Base-by-base conservation (phyloP, 2,113 vertebrate genomes). In the Mustela lutreola region DNA sequence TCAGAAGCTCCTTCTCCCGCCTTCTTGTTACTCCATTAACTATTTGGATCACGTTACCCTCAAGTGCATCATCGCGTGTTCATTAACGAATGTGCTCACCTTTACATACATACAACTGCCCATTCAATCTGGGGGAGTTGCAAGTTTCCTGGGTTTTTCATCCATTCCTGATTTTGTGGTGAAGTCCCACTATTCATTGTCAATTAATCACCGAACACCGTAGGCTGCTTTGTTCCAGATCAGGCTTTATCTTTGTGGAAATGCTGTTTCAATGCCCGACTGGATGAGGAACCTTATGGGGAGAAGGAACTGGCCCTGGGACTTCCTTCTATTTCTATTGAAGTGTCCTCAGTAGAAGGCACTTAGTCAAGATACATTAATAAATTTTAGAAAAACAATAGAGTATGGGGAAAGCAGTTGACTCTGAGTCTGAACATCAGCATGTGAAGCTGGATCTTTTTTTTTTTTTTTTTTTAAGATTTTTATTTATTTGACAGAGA, bases 321-420 rank as follows among this genome's bases (percentile, higher is more conserved):
- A 70, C 4, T 12, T 1, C 4, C 8, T 2, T 71, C 39, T 21
- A 0, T 42, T 28, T 39, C 36, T 36, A 18, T 0, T 1, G 56
- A 18, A 8, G 1, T 2, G 3, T 67, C 26, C 50, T 28, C 15
- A n/a, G 11, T 6, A 18, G 19, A 50, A 67, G 45, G 22, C 9
- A 4, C 1, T 31, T 31, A 2, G 22, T 62, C 45, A 56, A 33
- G 58, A 11, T 15, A 16, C 1, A 28, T 0, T 0, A 7, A 15
- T 50, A 16, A 33, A 67, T 58, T 80, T 42, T 21, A 48, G n/a
- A 24, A 9, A 48, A 12, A 53, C 1, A 33, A 15, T 0, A 18
- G 1, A 4, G 42, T 16, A 8, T 2, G 5, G 28, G 60, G n/a
- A 63, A 67, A 4, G 28, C 12, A 26, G 31, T 28, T 33, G 39